Base-by-base conservation (phyloP, 2,113 vertebrate genomes). In the Hystrix brachyura region DNA sequence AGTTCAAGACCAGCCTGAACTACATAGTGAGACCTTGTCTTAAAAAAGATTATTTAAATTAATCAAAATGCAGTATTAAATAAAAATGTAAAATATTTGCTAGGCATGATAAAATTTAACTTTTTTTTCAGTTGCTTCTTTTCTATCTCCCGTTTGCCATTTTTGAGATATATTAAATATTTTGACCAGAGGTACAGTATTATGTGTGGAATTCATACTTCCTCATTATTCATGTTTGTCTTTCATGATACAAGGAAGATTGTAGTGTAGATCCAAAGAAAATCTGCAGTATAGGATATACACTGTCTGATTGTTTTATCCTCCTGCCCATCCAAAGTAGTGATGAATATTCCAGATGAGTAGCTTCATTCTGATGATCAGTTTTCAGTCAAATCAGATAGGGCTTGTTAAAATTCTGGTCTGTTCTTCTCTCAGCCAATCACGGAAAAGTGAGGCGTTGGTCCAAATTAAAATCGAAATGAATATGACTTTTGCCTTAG, bases 71-170 rank as follows among this genome's bases (percentile, higher is more conserved):
- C 7, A 88, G 19, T 89, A 83, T 94, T 88, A 80, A 92, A 64
- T 95, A 82, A 92, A 95, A 81, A 74, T 48, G 27, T 76, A 10
- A 74, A 81, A 60, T 29, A 64, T 80, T 72, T 94, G 27, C 32
- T 72, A 60, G 82, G 9, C 53, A 65, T 48, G 2, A 53, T 67
- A 84, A 57, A 43, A 15, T 32, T 71, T 43, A 86, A 60, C 43
- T 38, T 80, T 43, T 89, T n/a, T 64, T 2, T 74, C 48, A 80
- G n/a, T 87, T 87, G 38, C 12, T 59, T 0, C 34, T 32, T 55
- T 46, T 34, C 29, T 82, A 12, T 46, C 18, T 76, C 25, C 4
- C 21, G 34, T 67, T 76, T 55, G 17, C 76, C 3, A 85, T 76
- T 87, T 90, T 65, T 69, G 34, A 87, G 29, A 1, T 25, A 89